A percentile compares a stretch with the other conserved stretches of the same genome.
phyloP scores from a whole-genome alignment of 1,140 invertebrate species.

The Saccostrea glomerata region DNA sequence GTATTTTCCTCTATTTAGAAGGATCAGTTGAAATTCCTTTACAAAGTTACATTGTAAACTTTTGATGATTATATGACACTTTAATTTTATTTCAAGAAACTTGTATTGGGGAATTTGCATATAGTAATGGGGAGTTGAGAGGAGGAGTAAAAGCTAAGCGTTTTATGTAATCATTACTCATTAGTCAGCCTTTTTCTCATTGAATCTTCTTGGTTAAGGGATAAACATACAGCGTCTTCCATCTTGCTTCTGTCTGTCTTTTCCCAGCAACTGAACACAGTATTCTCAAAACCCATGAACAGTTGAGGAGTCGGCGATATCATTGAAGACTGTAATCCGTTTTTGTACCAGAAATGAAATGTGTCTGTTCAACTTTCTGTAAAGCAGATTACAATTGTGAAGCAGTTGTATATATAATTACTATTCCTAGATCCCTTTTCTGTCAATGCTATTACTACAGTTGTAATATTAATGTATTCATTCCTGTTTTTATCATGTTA shows the following conservation, averaged over 20 bases:
- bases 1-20: too few species aligned
- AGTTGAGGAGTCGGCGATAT: background rate
- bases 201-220: slow-evolving; percentile 2
- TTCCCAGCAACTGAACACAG: background rate
- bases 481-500: background rate
- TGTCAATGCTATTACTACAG: background rate
- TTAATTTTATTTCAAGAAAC: too few species aligned
- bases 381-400: background rate
- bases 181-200: background rate
- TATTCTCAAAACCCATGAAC: background rate
- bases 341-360: background rate
- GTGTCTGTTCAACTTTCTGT: background rate
- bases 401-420: background rate
- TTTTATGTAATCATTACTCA: background rate
- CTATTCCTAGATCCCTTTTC: background rate
- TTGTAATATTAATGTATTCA: background rate
- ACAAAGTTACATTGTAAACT: too few species aligned
- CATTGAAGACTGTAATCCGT: background rate
- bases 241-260: background rate
- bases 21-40: too few species aligned
- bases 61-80: too few species aligned
- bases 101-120: too few species aligned
- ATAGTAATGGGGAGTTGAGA: too few species aligned
- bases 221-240: background rate
- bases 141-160: too few species aligned